Base-by-base conservation (phyloP, 2,888 invertebrate species). In the Acleris laterana region DNA sequence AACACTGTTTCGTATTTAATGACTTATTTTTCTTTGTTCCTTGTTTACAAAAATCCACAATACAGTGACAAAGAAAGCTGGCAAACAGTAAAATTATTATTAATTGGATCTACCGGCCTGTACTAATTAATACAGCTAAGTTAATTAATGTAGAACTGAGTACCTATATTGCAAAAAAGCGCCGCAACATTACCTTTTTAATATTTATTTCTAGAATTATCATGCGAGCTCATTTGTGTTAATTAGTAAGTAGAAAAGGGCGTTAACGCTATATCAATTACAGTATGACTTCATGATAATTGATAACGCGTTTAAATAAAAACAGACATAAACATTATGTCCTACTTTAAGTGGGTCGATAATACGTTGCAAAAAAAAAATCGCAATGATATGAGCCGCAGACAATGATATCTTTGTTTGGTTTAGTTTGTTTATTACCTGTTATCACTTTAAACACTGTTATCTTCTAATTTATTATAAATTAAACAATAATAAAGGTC, bases 261-360 rank as follows among this genome's bases (percentile, higher is more conserved):
- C 65, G 65, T 65, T 50, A 56, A 20, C 65, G 50, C 16, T 44
- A 56, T 50, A 42, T 17, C 22, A 16, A 48, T 17, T 56, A 32
- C 50, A 50, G 13, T 65, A 55, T 46, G 55, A 55, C 55, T 49
- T 6, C 28, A 19, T 44, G 65, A 56, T 65, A 65, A 61, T 60
- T 44, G 65, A 56, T 65, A 65, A 61, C 65, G 13, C 5, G 50
- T 56, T 42, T 61, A 20, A 44, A 60, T 60, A 65, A 65, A 65
- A 65, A 61, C 62, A 63, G 49, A 17, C 49, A 53, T 38, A 49
- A 53, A 60, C 49, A 60, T 64, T 64, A 1, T 65, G 65, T 16
- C 65, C 65, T 50, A 65, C 60, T 65, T 64, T 42, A 11, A 11
- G 17, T 50, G 65, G 65, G 65, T 65, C 65, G 65, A 65, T 65